Conservation (phyloP, 2,797 vertebrate species). For the Ciconia nigra region DNA sequence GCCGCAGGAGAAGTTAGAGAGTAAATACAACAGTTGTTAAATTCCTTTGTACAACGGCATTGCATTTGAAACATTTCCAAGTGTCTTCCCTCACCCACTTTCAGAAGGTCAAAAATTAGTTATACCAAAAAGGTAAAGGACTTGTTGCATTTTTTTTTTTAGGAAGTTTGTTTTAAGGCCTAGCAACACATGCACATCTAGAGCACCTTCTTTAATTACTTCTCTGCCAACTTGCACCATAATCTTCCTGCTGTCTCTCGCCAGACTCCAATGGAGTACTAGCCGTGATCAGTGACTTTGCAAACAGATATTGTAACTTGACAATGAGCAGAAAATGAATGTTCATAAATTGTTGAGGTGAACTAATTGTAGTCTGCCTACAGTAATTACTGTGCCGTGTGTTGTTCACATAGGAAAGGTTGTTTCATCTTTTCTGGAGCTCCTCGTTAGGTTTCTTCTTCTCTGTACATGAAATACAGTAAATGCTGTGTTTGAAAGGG, state of each 20-base stretch:
- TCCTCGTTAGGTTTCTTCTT: not conserved
- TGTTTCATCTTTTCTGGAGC: not conserved
- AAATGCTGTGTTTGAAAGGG: not conserved
- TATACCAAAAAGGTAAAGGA: not conserved
- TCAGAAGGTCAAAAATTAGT: not conserved
- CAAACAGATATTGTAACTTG: not conserved
- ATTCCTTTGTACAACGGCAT: rapidly evolving
- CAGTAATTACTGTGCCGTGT: not conserved
- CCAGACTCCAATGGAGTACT: not conserved
- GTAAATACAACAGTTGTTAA: not conserved
- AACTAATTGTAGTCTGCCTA: not conserved
- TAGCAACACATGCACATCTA: not conserved
- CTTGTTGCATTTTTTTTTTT: not conserved
- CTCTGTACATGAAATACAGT: rapidly evolving
- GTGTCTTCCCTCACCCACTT: not conserved
- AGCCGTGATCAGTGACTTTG: not conserved
- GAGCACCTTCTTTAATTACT: not conserved
- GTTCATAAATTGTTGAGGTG: rapidly evolving
- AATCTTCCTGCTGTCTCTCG: not conserved
- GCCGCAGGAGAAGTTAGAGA: not conserved
- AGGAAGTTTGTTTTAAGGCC: not conserved
- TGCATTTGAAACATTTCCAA: not conserved
- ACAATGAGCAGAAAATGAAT: not conserved
- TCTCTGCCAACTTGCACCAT: not conserved
- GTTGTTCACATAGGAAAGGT: rapidly evolving